These are phyloP conservation scores for Pipistrellus pygmaeus DNA, from an alignment of 2,797 vertebrate genomes.

Conservation along the genomic window DNA sequence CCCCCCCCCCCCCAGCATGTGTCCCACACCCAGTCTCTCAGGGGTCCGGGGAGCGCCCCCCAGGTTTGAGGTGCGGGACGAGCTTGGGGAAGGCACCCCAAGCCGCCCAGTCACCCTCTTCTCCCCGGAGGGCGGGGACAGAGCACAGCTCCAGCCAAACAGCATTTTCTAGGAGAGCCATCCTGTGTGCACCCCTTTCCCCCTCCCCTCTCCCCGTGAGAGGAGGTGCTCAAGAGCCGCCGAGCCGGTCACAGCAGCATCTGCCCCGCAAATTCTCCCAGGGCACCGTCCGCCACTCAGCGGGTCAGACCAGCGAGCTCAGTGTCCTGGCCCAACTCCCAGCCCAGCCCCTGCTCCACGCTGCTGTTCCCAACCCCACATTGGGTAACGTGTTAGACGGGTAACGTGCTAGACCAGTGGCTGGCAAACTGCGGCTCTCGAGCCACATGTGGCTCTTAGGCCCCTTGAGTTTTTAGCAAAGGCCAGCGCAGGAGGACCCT, in stretches of 20 bases:
- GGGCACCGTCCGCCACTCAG: not conserved
- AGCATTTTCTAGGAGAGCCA: not conserved
- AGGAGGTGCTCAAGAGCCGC: not conserved
- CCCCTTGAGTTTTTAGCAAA: too few relatives aligned
- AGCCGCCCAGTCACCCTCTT: too few relatives aligned
- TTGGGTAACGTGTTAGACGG: too few relatives aligned
- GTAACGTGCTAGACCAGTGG: too few relatives aligned
- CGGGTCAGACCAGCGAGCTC: too few relatives aligned
- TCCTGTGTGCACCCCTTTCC: not conserved
- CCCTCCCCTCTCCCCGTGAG: fast-evolving
- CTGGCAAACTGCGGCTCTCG: too few relatives aligned
- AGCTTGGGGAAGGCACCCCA: not conserved
- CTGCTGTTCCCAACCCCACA: not conserved
- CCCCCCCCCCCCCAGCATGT: too few relatives aligned
- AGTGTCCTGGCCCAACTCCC: not conserved
- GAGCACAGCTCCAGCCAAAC: not conserved
- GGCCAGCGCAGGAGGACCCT: too few relatives aligned
- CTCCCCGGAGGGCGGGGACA: not conserved
- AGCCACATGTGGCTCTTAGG: too few relatives aligned
- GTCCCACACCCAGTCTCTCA: not conserved
- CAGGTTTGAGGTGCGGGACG: too few relatives aligned
- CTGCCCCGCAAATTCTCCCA: fast-evolving
- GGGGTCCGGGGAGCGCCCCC: too few relatives aligned
- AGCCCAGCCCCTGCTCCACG: too few relatives aligned
- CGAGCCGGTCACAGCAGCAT: fast-evolving